Evolutionary conservation across 2,797 vertebrate species (phyloP).

Genomic region (Malacoctenus gilli): DNA sequence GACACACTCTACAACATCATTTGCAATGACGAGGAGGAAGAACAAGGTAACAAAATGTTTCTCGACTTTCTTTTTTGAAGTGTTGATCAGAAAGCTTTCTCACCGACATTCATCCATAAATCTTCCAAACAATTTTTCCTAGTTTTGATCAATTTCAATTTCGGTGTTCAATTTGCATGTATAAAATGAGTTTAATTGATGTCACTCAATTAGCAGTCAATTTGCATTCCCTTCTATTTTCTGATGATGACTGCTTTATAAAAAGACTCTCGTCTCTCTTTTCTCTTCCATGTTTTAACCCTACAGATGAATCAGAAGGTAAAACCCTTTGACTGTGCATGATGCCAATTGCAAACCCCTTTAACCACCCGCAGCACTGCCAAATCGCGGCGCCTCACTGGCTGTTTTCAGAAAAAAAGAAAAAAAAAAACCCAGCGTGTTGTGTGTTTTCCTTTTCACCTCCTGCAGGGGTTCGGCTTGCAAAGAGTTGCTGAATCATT

Average conservation of each 20-base stretch:
- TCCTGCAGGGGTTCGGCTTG: conserved; percentile 2
- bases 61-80: too few relatives aligned
- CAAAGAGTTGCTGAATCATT: conserved; percentile 12
- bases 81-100: too few relatives aligned
- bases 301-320: conserved; percentile 98
- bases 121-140: background rate
- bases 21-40: conserved; percentile 95
- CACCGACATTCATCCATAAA: too few relatives aligned
- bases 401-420: conserved; percentile 29
- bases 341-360: conserved; percentile 40
- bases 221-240: conserved; percentile 42
- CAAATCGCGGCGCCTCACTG: conserved; percentile 19
- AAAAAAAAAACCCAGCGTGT: too few relatives aligned
- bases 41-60: conserved; percentile 84
- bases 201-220: conserved; percentile 12
- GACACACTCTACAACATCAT: conserved; percentile 97
- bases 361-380: conserved; percentile 50
- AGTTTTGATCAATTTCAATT: conserved; percentile 1
- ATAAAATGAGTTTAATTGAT: conserved; percentile 27
- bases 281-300: conserved; percentile 89
- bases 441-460: conserved; percentile 2
- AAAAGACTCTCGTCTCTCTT: conserved; percentile 78
- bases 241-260: conserved; percentile 46
- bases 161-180: conserved; percentile 42
- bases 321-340: conserved; percentile 86